Percentiles rank a stretch among this genome's conserved stretches.
phyloP scores from a whole-genome alignment of 2,113 vertebrate genomes.

The Coptodon bakossiorum region DNA sequence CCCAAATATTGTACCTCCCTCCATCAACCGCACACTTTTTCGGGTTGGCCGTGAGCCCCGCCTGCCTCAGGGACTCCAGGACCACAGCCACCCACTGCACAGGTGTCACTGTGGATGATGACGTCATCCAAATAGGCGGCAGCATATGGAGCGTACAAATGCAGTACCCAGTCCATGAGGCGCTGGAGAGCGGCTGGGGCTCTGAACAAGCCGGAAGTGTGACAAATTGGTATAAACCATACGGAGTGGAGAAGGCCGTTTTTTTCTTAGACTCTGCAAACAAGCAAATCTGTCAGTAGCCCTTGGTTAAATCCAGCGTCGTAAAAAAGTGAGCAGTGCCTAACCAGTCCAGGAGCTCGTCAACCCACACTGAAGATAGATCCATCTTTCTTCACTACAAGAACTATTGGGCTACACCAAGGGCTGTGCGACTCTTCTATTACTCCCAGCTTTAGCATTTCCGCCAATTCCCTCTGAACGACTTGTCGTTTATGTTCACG shows the following conservation, averaged over 20 bases:
- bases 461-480: background rate
- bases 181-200: background rate
- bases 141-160: background rate
- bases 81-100: background rate
- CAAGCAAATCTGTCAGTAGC: background rate
- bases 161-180: background rate
- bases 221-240: background rate
- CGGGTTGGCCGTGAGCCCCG: background rate
- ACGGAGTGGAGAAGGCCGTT: background rate
- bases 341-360: background rate
- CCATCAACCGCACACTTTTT: background rate
- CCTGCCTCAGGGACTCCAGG: background rate
- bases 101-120: background rate
- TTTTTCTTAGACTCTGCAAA: background rate
- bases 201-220: background rate
- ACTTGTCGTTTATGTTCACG: background rate
- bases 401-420: background rate
- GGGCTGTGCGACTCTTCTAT: background rate
- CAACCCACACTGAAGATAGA: background rate
- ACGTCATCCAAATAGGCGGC: background rate
- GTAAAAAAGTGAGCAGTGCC: background rate
- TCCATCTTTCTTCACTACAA: background rate
- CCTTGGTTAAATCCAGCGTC: background rate
- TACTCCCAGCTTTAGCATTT: background rate
- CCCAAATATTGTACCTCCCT: background rate